These are phyloP conservation scores for Ophioninae sp. DNA, from an alignment of 2,888 invertebrate genomes.

Conservation along the genomic window DNA sequence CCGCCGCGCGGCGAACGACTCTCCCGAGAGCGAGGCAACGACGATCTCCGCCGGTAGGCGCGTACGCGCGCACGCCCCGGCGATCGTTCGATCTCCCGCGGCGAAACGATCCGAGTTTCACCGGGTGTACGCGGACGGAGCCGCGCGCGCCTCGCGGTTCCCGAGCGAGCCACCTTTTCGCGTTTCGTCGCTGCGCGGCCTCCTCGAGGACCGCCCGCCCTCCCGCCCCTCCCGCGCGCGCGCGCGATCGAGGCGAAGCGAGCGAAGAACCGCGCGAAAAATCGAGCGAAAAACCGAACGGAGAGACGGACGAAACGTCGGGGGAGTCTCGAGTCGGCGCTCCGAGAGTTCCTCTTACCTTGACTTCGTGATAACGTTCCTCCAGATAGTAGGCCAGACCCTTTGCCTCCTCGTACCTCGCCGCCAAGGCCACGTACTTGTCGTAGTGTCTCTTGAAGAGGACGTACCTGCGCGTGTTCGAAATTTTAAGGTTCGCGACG, in stretches of 20 bases:
- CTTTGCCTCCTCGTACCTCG: conserved; percentile 84
- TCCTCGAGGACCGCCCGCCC: too few species aligned
- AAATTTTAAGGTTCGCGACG: neutral
- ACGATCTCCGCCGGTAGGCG: neutral
- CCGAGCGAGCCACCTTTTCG: too few species aligned
- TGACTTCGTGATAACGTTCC: conserved; percentile 86
- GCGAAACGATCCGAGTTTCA: neutral
- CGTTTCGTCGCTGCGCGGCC: too few species aligned
- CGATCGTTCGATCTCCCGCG: neutral
- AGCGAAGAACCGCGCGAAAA: too few species aligned
- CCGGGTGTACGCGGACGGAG: neutral
- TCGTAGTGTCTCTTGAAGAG: conserved; percentile 85
- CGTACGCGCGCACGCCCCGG: neutral
- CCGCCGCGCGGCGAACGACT: conserved; percentile 19
- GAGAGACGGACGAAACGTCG: too few species aligned
- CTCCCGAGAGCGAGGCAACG: neutral
- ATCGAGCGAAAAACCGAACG: neutral
- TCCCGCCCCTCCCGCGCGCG: too few species aligned
- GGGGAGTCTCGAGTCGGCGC: too few species aligned
- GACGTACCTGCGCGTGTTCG: conserved; percentile 82
- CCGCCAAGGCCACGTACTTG: conserved; percentile 84
- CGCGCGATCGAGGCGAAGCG: too few species aligned
- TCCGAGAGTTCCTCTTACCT: conserved; percentile 82
- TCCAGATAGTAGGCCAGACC: conserved; percentile 85
- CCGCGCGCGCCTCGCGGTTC: too few species aligned